These are phyloP conservation scores for Arrhopalites spinosus DNA, from an alignment of 2,888 invertebrate species.

Conservation along the genomic window DNA sequence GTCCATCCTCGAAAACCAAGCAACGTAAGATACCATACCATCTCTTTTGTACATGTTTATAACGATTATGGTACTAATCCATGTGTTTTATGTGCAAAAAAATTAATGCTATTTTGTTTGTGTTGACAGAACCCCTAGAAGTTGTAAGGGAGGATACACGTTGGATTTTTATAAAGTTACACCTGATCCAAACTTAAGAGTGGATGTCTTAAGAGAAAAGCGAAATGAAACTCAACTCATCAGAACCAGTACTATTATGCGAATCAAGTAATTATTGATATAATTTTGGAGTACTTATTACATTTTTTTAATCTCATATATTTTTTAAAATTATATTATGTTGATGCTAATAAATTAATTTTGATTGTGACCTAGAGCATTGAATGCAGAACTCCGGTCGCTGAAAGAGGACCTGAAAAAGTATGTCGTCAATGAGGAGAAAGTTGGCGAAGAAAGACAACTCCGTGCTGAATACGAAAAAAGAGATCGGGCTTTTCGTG, in stretches of 20 bases:
- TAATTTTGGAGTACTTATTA: no score
- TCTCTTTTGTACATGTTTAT: neutral
- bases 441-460: constrained; percentile 2
- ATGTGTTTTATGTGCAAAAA: neutral
- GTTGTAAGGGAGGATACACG: constrained; percentile 41
- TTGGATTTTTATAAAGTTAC: constrained; percentile 47
- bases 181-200: constrained; percentile 47
- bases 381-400: neutral
- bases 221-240: constrained; percentile 16
- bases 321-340: neutral
- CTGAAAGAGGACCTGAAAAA: constrained; percentile 15
- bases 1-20: constrained; percentile 67
- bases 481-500: constrained; percentile 11
- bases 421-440: neutral
- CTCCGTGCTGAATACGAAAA: neutral
- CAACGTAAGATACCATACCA: neutral
- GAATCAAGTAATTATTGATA: constrained; percentile 39
- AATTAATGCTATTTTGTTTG: no score
- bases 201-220: constrained; percentile 16
- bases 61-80: neutral
- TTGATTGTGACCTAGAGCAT: neutral
- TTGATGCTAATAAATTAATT: neutral
- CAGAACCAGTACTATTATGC: constrained; percentile 31
- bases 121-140: constrained; percentile 36
- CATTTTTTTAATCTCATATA: neutral